Conservation (phyloP, 2,888 invertebrate genomes). For the Tenthredo livida region DNA sequence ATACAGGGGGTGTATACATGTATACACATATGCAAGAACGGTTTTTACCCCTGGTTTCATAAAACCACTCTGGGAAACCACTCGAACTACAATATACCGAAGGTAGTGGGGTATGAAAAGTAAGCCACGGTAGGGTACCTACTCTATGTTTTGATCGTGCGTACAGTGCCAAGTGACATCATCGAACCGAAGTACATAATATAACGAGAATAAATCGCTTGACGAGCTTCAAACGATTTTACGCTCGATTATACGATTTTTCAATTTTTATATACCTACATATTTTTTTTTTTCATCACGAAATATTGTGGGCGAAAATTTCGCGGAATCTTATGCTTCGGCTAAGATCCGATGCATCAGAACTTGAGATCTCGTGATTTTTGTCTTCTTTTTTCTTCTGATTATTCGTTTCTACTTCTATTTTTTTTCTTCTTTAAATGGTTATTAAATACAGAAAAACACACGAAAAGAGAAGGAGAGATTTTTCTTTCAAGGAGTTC, state of each 20-base stretch:
- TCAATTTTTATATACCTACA: no score
- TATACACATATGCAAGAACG: background rate
- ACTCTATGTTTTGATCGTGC: no score
- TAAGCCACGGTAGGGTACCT: background rate
- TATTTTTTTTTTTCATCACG: no score
- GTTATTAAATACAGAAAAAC: background rate
- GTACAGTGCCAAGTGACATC: no score
- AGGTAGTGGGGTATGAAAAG: background rate
- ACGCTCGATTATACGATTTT: no score
- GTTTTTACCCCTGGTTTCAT: conserved; percentile 1
- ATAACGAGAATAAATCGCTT: no score
- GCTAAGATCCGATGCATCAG: no score
- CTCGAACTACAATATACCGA: background rate
- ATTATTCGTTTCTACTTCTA: background rate
- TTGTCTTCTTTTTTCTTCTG: background rate
- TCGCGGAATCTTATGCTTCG: no score
- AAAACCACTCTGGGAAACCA: background rate
- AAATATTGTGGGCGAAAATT: no score
- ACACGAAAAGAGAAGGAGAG: background rate
- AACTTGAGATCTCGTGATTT: background rate
- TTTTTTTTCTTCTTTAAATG: background rate
- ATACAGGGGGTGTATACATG: background rate
- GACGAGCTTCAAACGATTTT: no score
- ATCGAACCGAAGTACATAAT: no score
- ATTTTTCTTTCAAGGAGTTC: background rate